A percentile compares a stretch with the other conserved stretches of the same genome.
phyloP scores from a whole-genome alignment of 2,797 vertebrate species.

The Poeciliopsis infans region DNA sequence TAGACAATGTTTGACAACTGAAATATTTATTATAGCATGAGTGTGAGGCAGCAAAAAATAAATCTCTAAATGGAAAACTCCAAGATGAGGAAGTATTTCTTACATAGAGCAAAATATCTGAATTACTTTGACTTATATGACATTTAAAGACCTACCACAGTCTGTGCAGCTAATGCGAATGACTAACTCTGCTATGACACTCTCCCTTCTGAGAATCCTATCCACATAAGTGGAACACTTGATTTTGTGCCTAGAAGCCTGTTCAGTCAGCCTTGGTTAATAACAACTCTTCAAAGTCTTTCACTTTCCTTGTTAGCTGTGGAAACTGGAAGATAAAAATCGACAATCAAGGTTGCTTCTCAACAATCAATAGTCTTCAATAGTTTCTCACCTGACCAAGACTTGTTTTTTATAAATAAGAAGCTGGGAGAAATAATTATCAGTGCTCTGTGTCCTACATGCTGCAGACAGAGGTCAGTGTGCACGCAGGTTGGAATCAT shows the following conservation, averaged over 20 bases:
- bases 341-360: slow-evolving; percentile 9
- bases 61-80: not conserved
- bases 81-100: not conserved
- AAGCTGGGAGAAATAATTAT: not conserved
- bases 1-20: not conserved
- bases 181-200: slow-evolving; percentile 7
- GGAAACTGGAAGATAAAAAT: slow-evolving; percentile 11
- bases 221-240: slow-evolving; percentile 13
- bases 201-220: slow-evolving; percentile 10
- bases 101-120: not conserved
- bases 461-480: not conserved
- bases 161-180: slow-evolving; percentile 2
- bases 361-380: slow-evolving; percentile 14
- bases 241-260: slow-evolving; percentile 5
- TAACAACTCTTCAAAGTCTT: slow-evolving; percentile 12
- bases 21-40: not conserved
- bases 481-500: not conserved
- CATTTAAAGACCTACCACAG: slow-evolving; percentile 9
- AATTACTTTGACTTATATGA: not conserved
- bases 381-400: not conserved
- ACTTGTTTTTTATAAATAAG: not conserved
- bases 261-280: slow-evolving; percentile 2
- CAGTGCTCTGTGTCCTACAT: not conserved
- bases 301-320: slow-evolving; percentile 4
- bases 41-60: not conserved